These are phyloP conservation scores for Drosophila teissieri DNA, from an alignment of 1,140 invertebrate genomes.

Conservation along the genomic window DNA sequence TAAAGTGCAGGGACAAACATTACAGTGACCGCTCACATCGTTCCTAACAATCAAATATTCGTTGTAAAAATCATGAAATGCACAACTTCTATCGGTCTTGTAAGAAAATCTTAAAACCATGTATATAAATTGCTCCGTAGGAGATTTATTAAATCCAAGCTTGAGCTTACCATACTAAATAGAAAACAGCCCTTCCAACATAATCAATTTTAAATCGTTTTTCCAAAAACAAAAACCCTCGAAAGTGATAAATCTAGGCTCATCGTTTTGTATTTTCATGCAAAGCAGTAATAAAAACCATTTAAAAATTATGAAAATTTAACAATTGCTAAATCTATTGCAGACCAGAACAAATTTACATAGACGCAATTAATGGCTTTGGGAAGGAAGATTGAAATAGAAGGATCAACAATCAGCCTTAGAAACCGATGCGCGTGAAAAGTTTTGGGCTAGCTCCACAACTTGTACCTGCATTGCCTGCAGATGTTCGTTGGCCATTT, in stretches of 20 bases:
- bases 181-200: constrained; percentile 4
- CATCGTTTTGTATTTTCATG: constrained; percentile 56
- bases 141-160: constrained; percentile 1
- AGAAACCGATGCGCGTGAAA: constrained; percentile 84
- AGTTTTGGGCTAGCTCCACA: constrained; percentile 86
- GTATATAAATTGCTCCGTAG: constrained; percentile 4
- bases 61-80: constrained; percentile 16
- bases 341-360: constrained; percentile 52
- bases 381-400: not conserved
- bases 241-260: constrained; percentile 54
- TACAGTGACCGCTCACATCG: constrained; percentile 16
- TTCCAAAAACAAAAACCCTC: constrained; percentile 28
- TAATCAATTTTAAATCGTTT: constrained; percentile 34
- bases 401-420: constrained; percentile 65
- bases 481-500: constrained; percentile 81
- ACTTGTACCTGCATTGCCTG: constrained; percentile 84
- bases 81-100: constrained; percentile 28
- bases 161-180: constrained; percentile 22
- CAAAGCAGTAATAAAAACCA: constrained; percentile 64
- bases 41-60: constrained; percentile 49
- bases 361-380: constrained; percentile 8
- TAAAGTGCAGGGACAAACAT: constrained; percentile 36
- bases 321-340: constrained; percentile 47
- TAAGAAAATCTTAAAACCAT: constrained; percentile 14
- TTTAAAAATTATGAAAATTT: constrained; percentile 72